Percentiles rank a stretch among this genome's conserved stretches.
phyloP scores from a whole-genome alignment of 1,140 invertebrate species.

The Drosophila micromelanica region DNA sequence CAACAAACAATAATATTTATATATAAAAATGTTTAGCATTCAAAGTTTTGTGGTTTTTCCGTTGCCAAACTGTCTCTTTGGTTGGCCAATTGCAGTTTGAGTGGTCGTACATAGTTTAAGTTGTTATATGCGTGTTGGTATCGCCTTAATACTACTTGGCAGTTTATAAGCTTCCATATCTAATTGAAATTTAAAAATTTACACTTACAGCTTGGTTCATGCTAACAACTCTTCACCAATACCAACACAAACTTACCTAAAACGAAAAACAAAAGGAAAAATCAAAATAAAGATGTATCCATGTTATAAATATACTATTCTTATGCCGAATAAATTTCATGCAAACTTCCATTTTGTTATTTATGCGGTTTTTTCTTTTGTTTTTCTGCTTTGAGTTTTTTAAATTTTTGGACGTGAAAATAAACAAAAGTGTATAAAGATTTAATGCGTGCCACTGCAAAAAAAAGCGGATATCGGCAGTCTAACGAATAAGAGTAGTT shows the following conservation, averaged over 20 bases:
- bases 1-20: conserved; percentile 41
- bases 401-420: conserved; percentile 38
- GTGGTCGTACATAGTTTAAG: conserved; percentile 10
- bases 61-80: conserved; percentile 28
- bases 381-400: conserved; percentile 7
- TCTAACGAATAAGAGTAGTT: conserved; percentile 32
- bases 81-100: conserved; percentile 33
- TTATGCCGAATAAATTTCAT: conserved; percentile 19
- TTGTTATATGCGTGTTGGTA: neutral
- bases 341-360: conserved; percentile 38
- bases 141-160: conserved; percentile 45
- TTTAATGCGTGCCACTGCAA: conserved; percentile 12
- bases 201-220: conserved; percentile 76
- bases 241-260: conserved; percentile 74
- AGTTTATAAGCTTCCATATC: conserved; percentile 24
- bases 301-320: conserved; percentile 40
- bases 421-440: conserved; percentile 32
- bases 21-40: conserved; percentile 40
- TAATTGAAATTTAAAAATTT: conserved; percentile 30
- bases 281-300: conserved; percentile 21
- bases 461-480: conserved; percentile 32
- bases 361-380: conserved; percentile 19
- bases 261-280: conserved; percentile 49
- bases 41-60: conserved; percentile 13
- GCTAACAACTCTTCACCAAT: conserved; percentile 55